Evolutionary conservation across 2,888 invertebrate genomes (phyloP).

Genomic region (Microctonus brassicae): DNA sequence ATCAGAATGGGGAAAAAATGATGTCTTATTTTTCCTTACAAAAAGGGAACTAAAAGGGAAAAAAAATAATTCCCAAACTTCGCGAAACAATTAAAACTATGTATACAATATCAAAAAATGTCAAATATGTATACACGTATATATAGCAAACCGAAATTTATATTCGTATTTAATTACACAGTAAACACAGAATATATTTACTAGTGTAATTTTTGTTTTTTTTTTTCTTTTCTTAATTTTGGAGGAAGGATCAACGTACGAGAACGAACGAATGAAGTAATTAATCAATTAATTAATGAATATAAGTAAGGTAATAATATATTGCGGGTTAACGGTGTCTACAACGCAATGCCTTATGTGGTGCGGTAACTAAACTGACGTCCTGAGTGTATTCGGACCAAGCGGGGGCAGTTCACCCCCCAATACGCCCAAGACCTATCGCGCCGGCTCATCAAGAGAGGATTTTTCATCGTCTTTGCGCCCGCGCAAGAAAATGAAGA

Average conservation of each 20-base stretch:
- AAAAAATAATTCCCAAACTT: too few species aligned
- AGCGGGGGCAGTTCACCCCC: conserved; percentile 53
- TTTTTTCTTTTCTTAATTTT: background rate
- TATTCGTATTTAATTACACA: too few species aligned
- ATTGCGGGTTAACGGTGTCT: conserved; percentile 68
- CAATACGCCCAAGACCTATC: conserved; percentile 45
- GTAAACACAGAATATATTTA: too few species aligned
- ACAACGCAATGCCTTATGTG: conserved; percentile 70
- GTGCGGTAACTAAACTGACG: conserved; percentile 70
- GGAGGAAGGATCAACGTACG: conserved; percentile 44
- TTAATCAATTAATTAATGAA: conserved; percentile 44
- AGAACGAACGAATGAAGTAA: conserved; percentile 53
- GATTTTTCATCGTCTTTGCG: conserved; percentile 29
- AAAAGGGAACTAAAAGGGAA: too few species aligned
- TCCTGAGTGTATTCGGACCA: conserved; percentile 48
- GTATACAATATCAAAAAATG: too few species aligned
- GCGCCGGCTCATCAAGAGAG: conserved; percentile 36
- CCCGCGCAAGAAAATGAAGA: conserved; percentile 25
- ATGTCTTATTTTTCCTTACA: too few species aligned
- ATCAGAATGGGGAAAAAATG: background rate
- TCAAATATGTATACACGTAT: background rate
- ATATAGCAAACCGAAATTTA: background rate
- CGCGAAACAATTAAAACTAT: too few species aligned
- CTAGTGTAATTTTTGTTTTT: background rate
- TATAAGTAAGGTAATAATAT: conserved; percentile 63